Base-by-base conservation (phyloP, 2,888 invertebrate genomes). In the Phortica magna region DNA sequence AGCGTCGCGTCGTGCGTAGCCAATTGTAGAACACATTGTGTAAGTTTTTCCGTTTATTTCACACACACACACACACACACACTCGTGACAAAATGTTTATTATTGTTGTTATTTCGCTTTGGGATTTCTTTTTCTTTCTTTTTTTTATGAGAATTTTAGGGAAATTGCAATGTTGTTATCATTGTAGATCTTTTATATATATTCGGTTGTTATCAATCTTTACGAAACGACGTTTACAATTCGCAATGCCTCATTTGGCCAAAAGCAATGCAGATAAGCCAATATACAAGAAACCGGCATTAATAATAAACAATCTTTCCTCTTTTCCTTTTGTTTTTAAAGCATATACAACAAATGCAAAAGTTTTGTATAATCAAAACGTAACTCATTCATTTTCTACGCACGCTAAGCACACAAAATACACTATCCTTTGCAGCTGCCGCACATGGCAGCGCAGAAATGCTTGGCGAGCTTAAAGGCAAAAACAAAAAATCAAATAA, bases 141-240 rank as follows among this genome's bases (percentile, higher is more conserved):
- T 57, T 73, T 14, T 57, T 9, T n/a, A 41, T 19, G 22, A 48
- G 7, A 57, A 75, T 76, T 81, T 80, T 78, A 72, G 64, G 78
- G 39, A 65, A 48, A 53, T 78, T 75, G 42, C 6, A 68, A 61
- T 77, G 71, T 81, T 41, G 73, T 57, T 73, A 43, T 61, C 43
- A 59, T 53, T 53, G 2, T n/a, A n/a, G 17, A 19, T n/a, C 57
- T 57, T 57, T n/a, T 14, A 57, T 10, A 57, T 17, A 10, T 10
- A 17, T 57, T 57, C 57, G 7, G n/a, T 2, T 53, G 53, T 53
- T 53, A 53, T 59, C 14, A 17, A 9, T 14, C 17, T 17, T 59
- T 19, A 17, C 5, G 31, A 31, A 31, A 31, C 31, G 31, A 31
- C 31, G 31, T 31, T 31, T 31, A 31, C 31, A 31, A 31, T 31